A percentile compares a stretch with the other conserved stretches of the same genome.
Evolutionary conservation across 1,140 invertebrate species (phyloP).

Genomic region (Drosophila kohkoa): DNA sequence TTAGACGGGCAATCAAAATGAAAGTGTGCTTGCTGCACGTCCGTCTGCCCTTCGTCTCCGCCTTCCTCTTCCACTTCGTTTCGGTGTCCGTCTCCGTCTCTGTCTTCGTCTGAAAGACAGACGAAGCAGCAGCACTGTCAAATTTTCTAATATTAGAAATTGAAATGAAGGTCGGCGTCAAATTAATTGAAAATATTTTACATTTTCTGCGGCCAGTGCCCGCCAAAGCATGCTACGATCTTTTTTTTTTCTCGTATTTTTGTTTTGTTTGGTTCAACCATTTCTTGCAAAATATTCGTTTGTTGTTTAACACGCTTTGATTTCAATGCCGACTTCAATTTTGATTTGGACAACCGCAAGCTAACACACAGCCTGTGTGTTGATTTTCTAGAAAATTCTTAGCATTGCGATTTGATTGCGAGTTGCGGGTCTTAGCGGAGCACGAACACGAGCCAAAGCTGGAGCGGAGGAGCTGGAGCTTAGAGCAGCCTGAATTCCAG

Average conservation of each 20-base stretch:
- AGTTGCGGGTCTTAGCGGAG: slow-evolving; percentile 28
- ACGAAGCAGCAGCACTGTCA: slow-evolving; percentile 19
- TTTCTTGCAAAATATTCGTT: slow-evolving; percentile 34
- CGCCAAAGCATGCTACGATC: slow-evolving; percentile 46
- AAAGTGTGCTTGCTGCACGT: slow-evolving; percentile 23
- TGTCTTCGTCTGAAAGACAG: no score
- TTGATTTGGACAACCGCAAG: slow-evolving; percentile 55
- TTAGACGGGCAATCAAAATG: slow-evolving; percentile 42
- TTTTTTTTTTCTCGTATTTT: slow-evolving; percentile 20
- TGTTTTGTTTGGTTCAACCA: neutral
- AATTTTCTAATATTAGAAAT: slow-evolving; percentile 60
- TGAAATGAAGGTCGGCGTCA: slow-evolving; percentile 63
- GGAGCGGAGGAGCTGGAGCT: no score
- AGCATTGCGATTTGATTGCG: slow-evolving; percentile 66
- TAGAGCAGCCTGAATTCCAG: slow-evolving; percentile 19
- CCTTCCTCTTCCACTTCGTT: no score
- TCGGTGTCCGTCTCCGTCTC: no score
- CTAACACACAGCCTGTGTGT: slow-evolving; percentile 14
- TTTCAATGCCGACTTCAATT: slow-evolving; percentile 37
- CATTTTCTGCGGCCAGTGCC: slow-evolving; percentile 59
- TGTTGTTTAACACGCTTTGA: slow-evolving; percentile 41
- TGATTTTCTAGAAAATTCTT: slow-evolving; percentile 55
- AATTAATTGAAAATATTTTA: slow-evolving; percentile 82
- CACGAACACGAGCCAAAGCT: slow-evolving; percentile 1
- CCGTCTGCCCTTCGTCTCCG: neutral